phyloP scores from a whole-genome alignment of 53 echinoderm and acorn worm species.

The Echinarachnius parma region DNA sequence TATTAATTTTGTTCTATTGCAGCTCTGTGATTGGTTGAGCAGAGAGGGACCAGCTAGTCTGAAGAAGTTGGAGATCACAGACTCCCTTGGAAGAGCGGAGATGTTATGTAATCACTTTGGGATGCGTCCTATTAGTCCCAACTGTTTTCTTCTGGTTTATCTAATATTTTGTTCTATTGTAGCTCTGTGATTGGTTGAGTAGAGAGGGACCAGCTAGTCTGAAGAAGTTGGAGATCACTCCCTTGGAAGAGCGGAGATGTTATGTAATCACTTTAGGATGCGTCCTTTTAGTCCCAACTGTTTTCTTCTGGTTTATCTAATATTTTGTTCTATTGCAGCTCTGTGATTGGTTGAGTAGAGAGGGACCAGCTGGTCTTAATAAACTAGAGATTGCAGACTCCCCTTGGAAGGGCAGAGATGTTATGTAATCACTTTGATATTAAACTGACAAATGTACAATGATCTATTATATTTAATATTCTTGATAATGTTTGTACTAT shows the following conservation, averaged over 20 bases:
- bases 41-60: conserved; percentile 45
- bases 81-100: conserved; percentile 66
- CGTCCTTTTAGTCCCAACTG: too few species aligned
- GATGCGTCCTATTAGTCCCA: too few species aligned
- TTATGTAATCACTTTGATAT: conserved; percentile 81
- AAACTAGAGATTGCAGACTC: conserved; percentile 67
- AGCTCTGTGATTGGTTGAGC: conserved; percentile 59
- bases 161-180: too few species aligned
- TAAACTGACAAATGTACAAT: too few species aligned
- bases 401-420: conserved; percentile 68
- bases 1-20: too few species aligned
- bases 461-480: too few species aligned
- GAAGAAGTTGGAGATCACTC: conserved; percentile 60
- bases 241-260: conserved; percentile 66
- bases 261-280: conserved; percentile 80
- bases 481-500: too few species aligned
- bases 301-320: too few species aligned
- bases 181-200: conserved; percentile 59
- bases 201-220: conserved; percentile 45
- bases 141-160: too few species aligned
- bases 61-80: conserved; percentile 64
- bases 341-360: conserved; percentile 56
- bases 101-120: conserved; percentile 78
- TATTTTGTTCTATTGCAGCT: too few species aligned
- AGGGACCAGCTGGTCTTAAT: conserved; percentile 50